Evolutionary conservation across 2,113 vertebrate species (phyloP).

Genomic region (Gallinago undulata): DNA sequence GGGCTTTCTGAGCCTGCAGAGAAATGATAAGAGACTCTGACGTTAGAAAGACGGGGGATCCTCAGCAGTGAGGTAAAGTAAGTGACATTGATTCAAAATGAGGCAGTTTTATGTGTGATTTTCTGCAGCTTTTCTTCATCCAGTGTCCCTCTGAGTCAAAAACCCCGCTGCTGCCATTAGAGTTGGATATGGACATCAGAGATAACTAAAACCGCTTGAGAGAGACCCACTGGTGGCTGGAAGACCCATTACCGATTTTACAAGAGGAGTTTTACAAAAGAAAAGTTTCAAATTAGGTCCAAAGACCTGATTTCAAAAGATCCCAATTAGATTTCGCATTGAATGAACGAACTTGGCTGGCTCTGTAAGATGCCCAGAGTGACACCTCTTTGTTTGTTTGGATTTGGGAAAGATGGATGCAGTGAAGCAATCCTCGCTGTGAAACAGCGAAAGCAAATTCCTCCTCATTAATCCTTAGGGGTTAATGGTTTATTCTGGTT

Average conservation of each 20-base stretch:
- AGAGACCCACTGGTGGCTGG: neutral
- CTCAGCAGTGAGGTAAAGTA: neutral
- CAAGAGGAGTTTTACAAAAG: neutral
- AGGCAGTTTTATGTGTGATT: accelerated
- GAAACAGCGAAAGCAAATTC: neutral
- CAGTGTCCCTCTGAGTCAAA: neutral
- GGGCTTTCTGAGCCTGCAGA: neutral
- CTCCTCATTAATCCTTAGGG: neutral
- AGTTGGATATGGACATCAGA: neutral
- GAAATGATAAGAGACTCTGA: accelerated
- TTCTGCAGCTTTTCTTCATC: accelerated
- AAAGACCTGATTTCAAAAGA: no score
- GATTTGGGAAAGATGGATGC: accelerated
- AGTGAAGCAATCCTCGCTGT: neutral
- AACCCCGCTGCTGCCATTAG: accelerated
- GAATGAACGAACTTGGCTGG: no score
- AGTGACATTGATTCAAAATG: neutral
- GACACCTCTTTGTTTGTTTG: neutral
- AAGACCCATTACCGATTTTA: neutral
- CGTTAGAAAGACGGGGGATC: accelerated
- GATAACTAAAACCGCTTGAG: neutral
- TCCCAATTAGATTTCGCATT: accelerated
- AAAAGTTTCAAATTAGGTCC: neutral
- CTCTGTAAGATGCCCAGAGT: neutral
- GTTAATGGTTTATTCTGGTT: neutral